A percentile compares a stretch with the other conserved stretches of the same genome.
Conservation (phyloP, 2,888 invertebrate genomes). For the Phaonia tiefii region DNA sequence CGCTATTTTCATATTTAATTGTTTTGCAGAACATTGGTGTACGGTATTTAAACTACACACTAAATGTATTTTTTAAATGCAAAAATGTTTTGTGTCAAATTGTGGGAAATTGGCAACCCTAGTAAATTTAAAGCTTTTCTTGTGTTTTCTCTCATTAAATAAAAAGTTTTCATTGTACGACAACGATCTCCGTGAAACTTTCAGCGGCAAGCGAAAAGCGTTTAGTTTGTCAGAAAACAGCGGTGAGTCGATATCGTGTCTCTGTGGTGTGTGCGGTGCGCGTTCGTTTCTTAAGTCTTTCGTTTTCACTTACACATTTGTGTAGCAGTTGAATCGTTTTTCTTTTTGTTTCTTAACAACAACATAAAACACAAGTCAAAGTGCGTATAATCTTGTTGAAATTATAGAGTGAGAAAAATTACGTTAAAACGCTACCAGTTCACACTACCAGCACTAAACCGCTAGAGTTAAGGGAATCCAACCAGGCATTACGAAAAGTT, state of each 20-base stretch:
- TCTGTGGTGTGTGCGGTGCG: constrained; percentile 34
- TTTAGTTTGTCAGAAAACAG: constrained; percentile 66
- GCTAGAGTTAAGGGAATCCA: neutral
- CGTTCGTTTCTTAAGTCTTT: constrained; percentile 69
- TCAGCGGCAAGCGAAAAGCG: neutral
- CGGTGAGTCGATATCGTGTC: constrained; percentile 47
- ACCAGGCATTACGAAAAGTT: neutral
- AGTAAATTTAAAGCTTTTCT: neutral
- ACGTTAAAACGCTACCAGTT: neutral
- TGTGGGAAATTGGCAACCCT: neutral
- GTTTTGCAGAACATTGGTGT: too few relatives aligned
- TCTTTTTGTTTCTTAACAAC: constrained; percentile 9
- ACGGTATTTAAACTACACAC: too few relatives aligned
- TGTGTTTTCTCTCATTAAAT: neutral
- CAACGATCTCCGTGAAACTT: neutral
- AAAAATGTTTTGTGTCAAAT: too few relatives aligned
- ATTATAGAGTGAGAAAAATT: constrained; percentile 24
- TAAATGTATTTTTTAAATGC: too few relatives aligned
- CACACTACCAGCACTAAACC: constrained; percentile 3
- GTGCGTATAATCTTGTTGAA: constrained; percentile 35
- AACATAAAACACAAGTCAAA: neutral
- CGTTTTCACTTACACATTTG: constrained; percentile 62
- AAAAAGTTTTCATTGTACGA: neutral
- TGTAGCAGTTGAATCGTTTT: constrained; percentile 16
- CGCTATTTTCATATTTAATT: too few relatives aligned